A percentile compares a stretch with the other conserved stretches of the same genome.
These are phyloP conservation scores for Aegotheles bennettii DNA, from an alignment of 2,113 vertebrate species.

Conservation along the genomic window DNA sequence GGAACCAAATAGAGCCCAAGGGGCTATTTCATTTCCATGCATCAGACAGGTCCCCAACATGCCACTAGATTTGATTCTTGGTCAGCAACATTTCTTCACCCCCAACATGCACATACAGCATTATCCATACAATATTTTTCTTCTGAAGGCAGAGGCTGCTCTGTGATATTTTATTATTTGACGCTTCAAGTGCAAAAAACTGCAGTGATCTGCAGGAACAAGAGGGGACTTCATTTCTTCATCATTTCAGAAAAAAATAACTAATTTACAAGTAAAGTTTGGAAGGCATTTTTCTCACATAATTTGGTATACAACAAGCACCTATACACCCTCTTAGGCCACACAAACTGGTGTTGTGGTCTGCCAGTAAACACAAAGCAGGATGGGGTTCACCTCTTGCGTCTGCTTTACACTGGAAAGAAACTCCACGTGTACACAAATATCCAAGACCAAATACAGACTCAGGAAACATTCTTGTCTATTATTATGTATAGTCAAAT, in stretches of 20 bases:
- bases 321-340: accelerated
- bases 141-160: background rate
- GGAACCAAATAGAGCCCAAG: background rate
- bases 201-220: background rate
- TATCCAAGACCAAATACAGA: background rate
- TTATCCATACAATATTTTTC: background rate
- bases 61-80: background rate
- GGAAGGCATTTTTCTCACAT: background rate
- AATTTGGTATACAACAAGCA: background rate
- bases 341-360: accelerated
- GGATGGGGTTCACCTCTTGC: background rate
- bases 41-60: background rate
- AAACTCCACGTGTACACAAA: background rate
- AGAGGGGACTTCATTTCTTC: background rate
- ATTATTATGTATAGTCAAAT: background rate
- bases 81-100: background rate
- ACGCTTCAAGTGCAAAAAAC: background rate
- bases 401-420: background rate
- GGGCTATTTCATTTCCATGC: background rate
- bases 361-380: background rate
- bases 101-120: background rate
- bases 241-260: background rate
- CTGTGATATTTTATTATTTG: background rate
- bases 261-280: background rate
- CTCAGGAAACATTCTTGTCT: background rate